phyloP scores from a whole-genome alignment of 2,888 invertebrate genomes.

The Ptycholaimellus sp. region DNA sequence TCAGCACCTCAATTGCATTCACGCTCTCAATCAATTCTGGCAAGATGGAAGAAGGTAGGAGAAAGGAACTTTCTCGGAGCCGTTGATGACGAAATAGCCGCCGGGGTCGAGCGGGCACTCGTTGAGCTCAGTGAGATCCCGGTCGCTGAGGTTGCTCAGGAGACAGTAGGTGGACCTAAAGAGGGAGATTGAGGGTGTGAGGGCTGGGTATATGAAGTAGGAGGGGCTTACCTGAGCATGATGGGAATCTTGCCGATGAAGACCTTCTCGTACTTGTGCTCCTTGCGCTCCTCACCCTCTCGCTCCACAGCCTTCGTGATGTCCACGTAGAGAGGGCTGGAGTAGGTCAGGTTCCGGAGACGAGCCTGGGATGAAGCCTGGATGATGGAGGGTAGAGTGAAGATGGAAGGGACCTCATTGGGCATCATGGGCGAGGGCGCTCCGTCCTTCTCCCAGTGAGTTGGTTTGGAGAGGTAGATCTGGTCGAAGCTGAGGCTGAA shows the following conservation, averaged over 20 bases:
- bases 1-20: constrained; percentile 40
- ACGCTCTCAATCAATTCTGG: neutral
- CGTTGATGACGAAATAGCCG: constrained; percentile 97
- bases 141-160: constrained; percentile 73
- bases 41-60: neutral
- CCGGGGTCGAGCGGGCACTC: constrained; percentile 95
- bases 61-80: constrained; percentile 61
- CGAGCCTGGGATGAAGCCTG: constrained; percentile 39
- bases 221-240: constrained; percentile 44
- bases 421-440: constrained; percentile 99
- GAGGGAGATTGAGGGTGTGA: neutral
- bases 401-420: constrained; percentile 50
- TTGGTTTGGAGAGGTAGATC: constrained; percentile 93
- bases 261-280: constrained; percentile 44
- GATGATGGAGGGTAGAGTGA: neutral
- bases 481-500: constrained; percentile 91
- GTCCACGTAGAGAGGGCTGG: constrained; percentile 93
- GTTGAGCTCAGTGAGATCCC: constrained; percentile 94
- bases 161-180: constrained; percentile 76
- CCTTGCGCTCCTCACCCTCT: constrained; percentile 59
- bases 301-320: constrained; percentile 54
- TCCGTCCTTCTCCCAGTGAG: constrained; percentile 99
- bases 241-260: constrained; percentile 80
- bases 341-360: constrained; percentile 60
- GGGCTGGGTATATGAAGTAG: neutral